Conservation (phyloP, 2,797 vertebrate genomes). For the Coendou prehensilis region DNA sequence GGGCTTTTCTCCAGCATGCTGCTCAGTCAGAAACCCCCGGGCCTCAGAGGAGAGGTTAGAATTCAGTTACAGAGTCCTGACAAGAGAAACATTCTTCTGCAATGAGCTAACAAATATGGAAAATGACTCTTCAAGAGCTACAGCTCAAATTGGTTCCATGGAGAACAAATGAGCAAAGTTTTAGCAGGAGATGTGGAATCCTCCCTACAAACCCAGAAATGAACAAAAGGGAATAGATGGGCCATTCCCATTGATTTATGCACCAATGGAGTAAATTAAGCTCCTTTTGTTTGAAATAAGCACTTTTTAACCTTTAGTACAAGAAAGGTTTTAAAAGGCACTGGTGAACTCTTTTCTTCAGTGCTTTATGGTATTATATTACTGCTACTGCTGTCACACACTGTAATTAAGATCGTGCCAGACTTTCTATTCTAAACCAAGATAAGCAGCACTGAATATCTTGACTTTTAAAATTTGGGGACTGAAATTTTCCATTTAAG, state of each 20-base stretch:
- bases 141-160: not conserved
- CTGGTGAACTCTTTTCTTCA: conserved; percentile 64
- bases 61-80: not conserved
- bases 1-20: not conserved
- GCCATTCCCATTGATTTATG: not conserved
- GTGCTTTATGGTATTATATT: conserved; percentile 64
- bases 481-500: conserved; percentile 74
- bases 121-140: not conserved
- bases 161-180: not conserved
- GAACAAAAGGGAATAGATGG: not conserved
- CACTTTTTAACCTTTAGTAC: conserved; percentile 55
- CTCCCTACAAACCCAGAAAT: not conserved
- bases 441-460: conserved; percentile 76
- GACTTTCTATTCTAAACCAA: conserved; percentile 77
- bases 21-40: not conserved
- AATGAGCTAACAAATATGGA: not conserved
- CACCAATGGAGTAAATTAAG: not conserved
- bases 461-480: conserved; percentile 63
- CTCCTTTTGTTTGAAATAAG: not conserved
- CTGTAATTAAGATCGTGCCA: conserved; percentile 80
- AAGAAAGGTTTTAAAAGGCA: conserved; percentile 4
- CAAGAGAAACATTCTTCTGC: not conserved
- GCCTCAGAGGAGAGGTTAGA: not conserved
- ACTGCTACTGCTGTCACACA: conserved; percentile 55
- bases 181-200: not conserved